These are phyloP conservation scores for Cephalotes varians DNA, from an alignment of 2,888 invertebrate species.

Conservation along the genomic window DNA sequence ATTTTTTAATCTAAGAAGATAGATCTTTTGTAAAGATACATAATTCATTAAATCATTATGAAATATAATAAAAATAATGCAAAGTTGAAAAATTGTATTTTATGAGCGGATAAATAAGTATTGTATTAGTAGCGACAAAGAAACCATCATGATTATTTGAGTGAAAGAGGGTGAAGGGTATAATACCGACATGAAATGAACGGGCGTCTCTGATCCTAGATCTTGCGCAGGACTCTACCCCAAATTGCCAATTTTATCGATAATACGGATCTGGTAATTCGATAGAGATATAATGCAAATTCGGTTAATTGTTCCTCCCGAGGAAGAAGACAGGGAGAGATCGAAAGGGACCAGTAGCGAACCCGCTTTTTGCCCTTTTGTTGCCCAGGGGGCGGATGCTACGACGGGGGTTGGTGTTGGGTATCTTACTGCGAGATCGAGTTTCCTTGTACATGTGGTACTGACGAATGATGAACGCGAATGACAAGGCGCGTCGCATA, in stretches of 20 bases:
- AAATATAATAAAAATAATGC: not conserved
- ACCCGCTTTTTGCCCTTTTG: slow-evolving; percentile 74
- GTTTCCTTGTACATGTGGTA: slow-evolving; percentile 82
- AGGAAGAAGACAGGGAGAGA: slow-evolving; percentile 64
- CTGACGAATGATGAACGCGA: slow-evolving; percentile 74
- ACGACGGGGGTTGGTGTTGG: slow-evolving; percentile 71
- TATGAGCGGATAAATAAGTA: not conserved
- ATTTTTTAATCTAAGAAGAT: not conserved
- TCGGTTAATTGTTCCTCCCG: slow-evolving; percentile 84
- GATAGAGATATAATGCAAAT: slow-evolving; percentile 86
- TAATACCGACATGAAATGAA: slow-evolving; percentile 78
- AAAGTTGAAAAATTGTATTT: not conserved
- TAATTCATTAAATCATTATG: not conserved
- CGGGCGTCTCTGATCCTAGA: slow-evolving; percentile 66
- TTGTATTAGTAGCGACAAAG: not conserved
- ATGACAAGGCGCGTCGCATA: slow-evolving; percentile 69
- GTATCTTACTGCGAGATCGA: slow-evolving; percentile 80
- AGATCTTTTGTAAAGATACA: not conserved
- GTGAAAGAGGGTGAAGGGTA: slow-evolving; percentile 64
- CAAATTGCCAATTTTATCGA: slow-evolving; percentile 85
- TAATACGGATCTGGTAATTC: slow-evolving; percentile 85
- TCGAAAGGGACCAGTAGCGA: slow-evolving; percentile 57
- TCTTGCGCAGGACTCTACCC: slow-evolving; percentile 31
- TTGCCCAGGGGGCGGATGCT: slow-evolving; percentile 63
- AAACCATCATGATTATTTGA: not conserved